Base-by-base conservation (phyloP, 1,140 invertebrate genomes). In the Achatina immaculata region DNA sequence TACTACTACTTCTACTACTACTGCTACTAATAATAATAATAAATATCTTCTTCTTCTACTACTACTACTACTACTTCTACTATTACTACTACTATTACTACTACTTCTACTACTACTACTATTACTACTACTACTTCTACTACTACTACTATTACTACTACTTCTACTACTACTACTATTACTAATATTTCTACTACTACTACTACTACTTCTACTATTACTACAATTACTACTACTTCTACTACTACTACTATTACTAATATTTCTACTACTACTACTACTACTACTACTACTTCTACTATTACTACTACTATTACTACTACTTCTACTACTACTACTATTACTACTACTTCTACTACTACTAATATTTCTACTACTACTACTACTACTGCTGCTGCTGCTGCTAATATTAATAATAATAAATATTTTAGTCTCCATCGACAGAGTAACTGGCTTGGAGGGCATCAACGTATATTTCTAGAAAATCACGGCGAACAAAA, bases 91-190 rank as follows among this genome's bases (percentile, higher is more conserved):
- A 31, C 65, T 68, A 31, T 31, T 68, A 31, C 65, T 68, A 31
- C 65, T 68, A 68, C 16, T 68, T 11, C 65, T 68, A 68, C 65
- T 68, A 68, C 65, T 68, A 68, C 65, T 68, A 68, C 65, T 68
- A 68, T 31, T 68, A 68, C 65, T 68, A 68, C 65, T 68, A 68
- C 65, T 68, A 68, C 65, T 68, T 19, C 65, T 68, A 68, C 65
- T 68, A 68, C 65, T 68, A 68, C 65, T 68, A 68, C 65, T 68
- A 68, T 31, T 68, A 68, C 16, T 68, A 68, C 65, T 68, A 68
- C 65, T 68, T 19, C 65, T 68, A 68, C 65, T 68, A 68, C 65
- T 68, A 68, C 65, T 68, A 68, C 65, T 68, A 68, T 31, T 68
- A 68, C 65, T 68, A 68, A 14, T 68, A 68, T 31, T 68, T 19